These are phyloP conservation scores for Pristionchus mayeri DNA, from an alignment of 2,888 invertebrate species.

Conservation along the genomic window DNA sequence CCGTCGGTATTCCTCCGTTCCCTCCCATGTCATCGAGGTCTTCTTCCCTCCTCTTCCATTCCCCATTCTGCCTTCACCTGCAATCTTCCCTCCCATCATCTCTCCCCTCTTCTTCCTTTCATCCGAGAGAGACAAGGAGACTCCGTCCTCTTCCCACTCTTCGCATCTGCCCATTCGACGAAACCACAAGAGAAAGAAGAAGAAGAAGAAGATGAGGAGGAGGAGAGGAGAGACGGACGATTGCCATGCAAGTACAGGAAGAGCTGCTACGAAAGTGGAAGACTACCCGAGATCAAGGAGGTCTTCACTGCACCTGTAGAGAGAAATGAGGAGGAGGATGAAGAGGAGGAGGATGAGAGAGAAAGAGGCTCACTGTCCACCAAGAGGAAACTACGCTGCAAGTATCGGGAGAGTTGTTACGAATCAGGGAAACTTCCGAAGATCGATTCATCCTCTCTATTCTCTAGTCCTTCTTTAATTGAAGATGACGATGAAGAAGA, in stretches of 20 bases:
- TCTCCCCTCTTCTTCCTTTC: neutral
- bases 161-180: constrained; percentile 32
- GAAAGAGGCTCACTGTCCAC: neutral
- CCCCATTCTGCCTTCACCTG: constrained; percentile 36
- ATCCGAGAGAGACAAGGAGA: neutral
- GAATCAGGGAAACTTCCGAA: constrained; percentile 58
- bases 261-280: constrained; percentile 65
- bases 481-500: constrained; percentile 59
- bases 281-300: constrained; percentile 55
- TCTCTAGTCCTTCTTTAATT: neutral
- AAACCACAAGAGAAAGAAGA: constrained; percentile 50
- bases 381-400: constrained; percentile 29
- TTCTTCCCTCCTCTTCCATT: constrained; percentile 11
- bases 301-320: constrained; percentile 51
- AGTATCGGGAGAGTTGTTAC: constrained; percentile 64
- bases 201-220: constrained; percentile 49
- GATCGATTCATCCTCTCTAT: neutral
- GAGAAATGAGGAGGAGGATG: constrained; percentile 49
- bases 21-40: constrained; percentile 42
- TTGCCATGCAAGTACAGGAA: constrained; percentile 64
- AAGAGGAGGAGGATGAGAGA: constrained; percentile 49
- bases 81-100: neutral
- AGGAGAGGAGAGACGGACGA: constrained; percentile 44
- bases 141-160: constrained; percentile 3
- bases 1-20: constrained; percentile 23